A percentile compares a stretch with the other conserved stretches of the same genome.
phyloP scores from a whole-genome alignment of 2,888 invertebrate species.

The Sphecodes monilicornis region DNA sequence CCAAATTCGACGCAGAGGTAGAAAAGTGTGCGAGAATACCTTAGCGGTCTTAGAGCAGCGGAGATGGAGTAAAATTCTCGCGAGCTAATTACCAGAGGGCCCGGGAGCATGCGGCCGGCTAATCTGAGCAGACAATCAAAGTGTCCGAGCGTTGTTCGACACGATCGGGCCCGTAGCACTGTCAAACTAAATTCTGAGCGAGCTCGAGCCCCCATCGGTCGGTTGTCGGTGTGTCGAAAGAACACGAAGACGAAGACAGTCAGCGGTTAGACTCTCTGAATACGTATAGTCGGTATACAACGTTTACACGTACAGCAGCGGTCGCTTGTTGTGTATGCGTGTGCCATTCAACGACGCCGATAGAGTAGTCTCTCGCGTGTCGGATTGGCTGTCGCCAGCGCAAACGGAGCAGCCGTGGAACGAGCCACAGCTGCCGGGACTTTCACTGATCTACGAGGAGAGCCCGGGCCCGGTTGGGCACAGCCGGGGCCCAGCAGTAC shows the following conservation, averaged over 20 bases:
- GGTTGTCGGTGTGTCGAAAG: conserved; percentile 48
- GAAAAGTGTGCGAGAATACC: neutral
- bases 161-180: conserved; percentile 32
- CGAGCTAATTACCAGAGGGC: conserved; percentile 30
- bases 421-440: conserved; percentile 58
- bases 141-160: conserved; percentile 36
- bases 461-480: neutral
- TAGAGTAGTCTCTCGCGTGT: conserved; percentile 65
- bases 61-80: neutral
- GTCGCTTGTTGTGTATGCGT: neutral
- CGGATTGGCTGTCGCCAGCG: conserved; percentile 64
- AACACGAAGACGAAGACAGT: conserved; percentile 19
- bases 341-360: conserved; percentile 57
- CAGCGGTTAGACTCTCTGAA: neutral
- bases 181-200: conserved; percentile 48
- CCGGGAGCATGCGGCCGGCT: conserved; percentile 15
- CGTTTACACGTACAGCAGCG: conserved; percentile 5
- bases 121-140: conserved; percentile 46
- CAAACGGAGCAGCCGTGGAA: conserved; percentile 39
- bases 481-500: neutral
- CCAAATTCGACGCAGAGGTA: neutral
- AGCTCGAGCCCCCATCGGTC: conserved; percentile 24
- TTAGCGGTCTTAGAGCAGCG: neutral
- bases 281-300: conserved; percentile 42
- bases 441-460: conserved; percentile 80